These are phyloP conservation scores for Phyllotreta striolata DNA, from an alignment of 2,888 invertebrate species.

Conservation along the genomic window DNA sequence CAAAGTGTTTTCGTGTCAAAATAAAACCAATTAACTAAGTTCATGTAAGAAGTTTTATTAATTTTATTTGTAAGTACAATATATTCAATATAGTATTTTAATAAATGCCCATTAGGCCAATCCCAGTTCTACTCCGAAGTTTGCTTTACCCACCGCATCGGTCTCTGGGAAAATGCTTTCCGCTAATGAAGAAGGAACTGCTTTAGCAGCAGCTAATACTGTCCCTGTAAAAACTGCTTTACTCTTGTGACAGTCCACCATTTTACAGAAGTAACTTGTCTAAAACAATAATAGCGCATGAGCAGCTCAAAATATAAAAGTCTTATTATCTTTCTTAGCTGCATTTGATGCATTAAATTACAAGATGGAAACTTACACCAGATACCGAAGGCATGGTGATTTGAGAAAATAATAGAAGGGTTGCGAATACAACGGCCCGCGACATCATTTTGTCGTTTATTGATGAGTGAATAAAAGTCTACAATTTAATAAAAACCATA, in stretches of 20 bases:
- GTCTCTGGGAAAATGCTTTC: not conserved
- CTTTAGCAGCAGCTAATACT: not conserved
- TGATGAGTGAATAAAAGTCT: not conserved
- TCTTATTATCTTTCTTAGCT: too few species aligned
- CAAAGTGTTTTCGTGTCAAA: too few species aligned
- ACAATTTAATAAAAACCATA: too few species aligned
- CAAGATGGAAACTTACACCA: not conserved
- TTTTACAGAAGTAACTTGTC: not conserved
- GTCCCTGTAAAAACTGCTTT: not conserved
- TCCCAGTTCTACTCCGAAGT: not conserved
- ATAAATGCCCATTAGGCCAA: not conserved
- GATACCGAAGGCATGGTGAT: not conserved
- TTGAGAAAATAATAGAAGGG: slow-evolving; percentile 1
- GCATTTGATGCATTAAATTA: too few species aligned
- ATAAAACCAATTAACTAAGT: too few species aligned
- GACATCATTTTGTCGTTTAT: slow-evolving; percentile 4
- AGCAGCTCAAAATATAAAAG: too few species aligned
- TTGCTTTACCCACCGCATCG: not conserved
- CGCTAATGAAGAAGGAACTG: not conserved
- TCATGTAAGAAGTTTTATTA: too few species aligned
- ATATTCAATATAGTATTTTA: too few species aligned
- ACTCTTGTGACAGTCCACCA: slow-evolving; percentile 11
- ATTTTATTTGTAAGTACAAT: too few species aligned
- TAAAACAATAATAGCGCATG: not conserved
- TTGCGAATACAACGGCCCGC: not conserved